A percentile compares a stretch with the other conserved stretches of the same genome.
Evolutionary conservation across 2,888 invertebrate species (phyloP).

Genomic region (Lymantria monacha): DNA sequence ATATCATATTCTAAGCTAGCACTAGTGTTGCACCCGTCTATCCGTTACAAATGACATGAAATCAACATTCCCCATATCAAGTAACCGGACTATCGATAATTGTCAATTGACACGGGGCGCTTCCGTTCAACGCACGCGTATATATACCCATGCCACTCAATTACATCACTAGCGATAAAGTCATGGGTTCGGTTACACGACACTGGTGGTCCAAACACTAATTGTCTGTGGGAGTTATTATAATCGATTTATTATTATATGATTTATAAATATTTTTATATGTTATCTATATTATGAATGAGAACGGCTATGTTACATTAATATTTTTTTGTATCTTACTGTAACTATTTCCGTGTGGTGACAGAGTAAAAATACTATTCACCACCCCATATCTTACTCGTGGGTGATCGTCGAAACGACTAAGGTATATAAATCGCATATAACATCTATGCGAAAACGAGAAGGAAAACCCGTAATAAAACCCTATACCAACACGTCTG

Average conservation of each 20-base stretch:
- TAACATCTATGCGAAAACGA: too few relatives aligned
- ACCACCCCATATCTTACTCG: too few relatives aligned
- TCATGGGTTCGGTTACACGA: constrained; percentile 26
- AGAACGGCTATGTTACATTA: too few relatives aligned
- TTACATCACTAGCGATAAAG: constrained; percentile 34
- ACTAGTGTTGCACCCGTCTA: constrained; percentile 1
- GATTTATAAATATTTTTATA: background rate
- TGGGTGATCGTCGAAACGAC: too few relatives aligned
- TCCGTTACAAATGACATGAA: constrained; percentile 8
- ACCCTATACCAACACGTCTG: too few relatives aligned
- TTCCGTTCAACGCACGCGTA: constrained; percentile 36
- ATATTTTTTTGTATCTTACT: too few relatives aligned
- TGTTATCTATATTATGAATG: too few relatives aligned
- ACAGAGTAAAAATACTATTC: too few relatives aligned
- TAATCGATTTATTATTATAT: constrained; percentile 5
- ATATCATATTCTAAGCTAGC: background rate
- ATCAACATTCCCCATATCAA: constrained; percentile 4
- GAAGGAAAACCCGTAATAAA: too few relatives aligned
- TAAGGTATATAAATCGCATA: too few relatives aligned
- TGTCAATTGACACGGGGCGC: constrained; percentile 26
- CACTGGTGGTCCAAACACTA: constrained; percentile 30
- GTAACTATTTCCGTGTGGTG: too few relatives aligned
- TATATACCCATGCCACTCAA: constrained; percentile 37
- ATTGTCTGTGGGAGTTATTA: constrained; percentile 10
- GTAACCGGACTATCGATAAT: constrained; percentile 21